Evolutionary conservation across 2,888 invertebrate genomes (phyloP).

Genomic region (Scaptomyza flava): DNA sequence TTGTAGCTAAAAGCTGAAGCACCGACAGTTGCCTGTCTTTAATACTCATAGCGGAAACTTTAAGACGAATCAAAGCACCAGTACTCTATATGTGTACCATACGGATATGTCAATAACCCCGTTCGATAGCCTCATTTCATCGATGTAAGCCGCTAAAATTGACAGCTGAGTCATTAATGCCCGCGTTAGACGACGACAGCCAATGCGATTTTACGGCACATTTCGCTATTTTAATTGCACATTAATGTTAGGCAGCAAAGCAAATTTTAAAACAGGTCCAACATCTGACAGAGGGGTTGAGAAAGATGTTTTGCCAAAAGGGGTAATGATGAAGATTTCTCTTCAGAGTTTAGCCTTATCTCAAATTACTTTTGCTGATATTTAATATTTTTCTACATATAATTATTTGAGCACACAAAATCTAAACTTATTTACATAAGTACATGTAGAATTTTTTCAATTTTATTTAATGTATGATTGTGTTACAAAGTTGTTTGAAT

Average conservation of each 20-base stretch:
- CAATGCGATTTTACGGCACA: slow-evolving; percentile 64
- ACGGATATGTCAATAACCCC: slow-evolving; percentile 64
- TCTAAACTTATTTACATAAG: neutral
- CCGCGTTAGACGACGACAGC: slow-evolving; percentile 35
- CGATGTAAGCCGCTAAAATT: slow-evolving; percentile 28
- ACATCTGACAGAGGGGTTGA: slow-evolving; percentile 6
- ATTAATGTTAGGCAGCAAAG: slow-evolving; percentile 23
- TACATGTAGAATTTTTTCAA: neutral
- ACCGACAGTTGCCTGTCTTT: slow-evolving; percentile 3
- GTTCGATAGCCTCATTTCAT: slow-evolving; percentile 38
- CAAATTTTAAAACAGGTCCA: slow-evolving; percentile 42
- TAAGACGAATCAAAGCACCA: slow-evolving; percentile 3
- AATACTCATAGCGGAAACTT: neutral
- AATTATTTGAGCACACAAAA: neutral
- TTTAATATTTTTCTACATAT: neutral
- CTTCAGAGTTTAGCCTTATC: neutral
- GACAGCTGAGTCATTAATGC: slow-evolving; percentile 58
- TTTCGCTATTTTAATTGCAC: slow-evolving; percentile 67
- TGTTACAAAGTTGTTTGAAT: neutral
- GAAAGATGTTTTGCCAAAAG: neutral
- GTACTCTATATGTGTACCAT: neutral
- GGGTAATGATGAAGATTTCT: neutral
- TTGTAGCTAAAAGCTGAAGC: neutral
- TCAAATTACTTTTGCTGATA: neutral
- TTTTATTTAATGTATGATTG: neutral